phyloP scores from a whole-genome alignment of 2,797 vertebrate species.

The Thaleichthys pacificus region DNA sequence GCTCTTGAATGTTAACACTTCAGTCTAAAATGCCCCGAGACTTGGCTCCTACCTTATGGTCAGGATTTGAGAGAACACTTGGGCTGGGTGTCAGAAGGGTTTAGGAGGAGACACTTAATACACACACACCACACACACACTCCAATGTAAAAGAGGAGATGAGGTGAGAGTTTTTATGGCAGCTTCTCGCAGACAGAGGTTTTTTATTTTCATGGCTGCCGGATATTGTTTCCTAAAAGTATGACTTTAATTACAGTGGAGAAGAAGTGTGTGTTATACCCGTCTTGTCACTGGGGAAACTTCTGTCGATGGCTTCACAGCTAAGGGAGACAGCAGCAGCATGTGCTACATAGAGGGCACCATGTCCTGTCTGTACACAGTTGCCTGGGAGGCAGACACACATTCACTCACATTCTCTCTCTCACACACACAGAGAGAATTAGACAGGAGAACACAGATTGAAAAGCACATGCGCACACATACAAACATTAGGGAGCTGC shows the following conservation, averaged over 20 bases:
- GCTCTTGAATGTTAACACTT: no score
- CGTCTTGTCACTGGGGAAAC: conserved; percentile 19
- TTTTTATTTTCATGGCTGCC: conserved; percentile 70
- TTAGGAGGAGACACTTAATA: not conserved
- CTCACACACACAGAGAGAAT: conserved; percentile 34
- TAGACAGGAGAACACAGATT: conserved; percentile 6
- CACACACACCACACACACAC: conserved; percentile 7
- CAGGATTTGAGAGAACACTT: not conserved
- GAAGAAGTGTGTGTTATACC: conserved; percentile 36
- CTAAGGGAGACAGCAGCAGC: conserved; percentile 47
- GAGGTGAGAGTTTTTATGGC: conserved; percentile 67
- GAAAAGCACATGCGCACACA: conserved; percentile 7
- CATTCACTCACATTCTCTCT: not conserved
- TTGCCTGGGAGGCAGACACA: conserved; percentile 46
- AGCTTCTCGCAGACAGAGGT: conserved; percentile 65
- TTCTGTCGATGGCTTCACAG: conserved; percentile 67
- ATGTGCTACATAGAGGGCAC: conserved; percentile 53
- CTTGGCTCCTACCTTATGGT: no score
- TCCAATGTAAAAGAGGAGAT: conserved; percentile 47
- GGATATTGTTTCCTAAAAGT: conserved; percentile 73
- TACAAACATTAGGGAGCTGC: conserved; percentile 14
- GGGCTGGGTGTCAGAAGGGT: not conserved
- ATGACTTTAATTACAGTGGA: conserved; percentile 70
- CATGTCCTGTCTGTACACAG: conserved; percentile 45
- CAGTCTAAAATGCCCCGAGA: no score